Base-by-base conservation (phyloP, 2,113 vertebrate genomes). In the Archocentrus centrarchus region DNA sequence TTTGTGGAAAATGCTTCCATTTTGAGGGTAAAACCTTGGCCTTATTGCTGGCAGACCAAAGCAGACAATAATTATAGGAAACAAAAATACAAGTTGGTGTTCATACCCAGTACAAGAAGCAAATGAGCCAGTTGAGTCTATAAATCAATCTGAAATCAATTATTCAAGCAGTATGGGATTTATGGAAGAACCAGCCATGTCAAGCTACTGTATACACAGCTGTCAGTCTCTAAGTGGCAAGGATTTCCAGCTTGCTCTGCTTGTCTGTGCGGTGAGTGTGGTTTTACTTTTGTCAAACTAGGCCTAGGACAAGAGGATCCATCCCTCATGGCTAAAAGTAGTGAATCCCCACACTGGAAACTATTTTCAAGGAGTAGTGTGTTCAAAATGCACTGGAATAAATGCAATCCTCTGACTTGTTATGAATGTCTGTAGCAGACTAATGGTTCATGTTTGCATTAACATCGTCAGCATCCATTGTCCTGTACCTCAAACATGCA, bases 101-200 rank as follows among this genome's bases (percentile, higher is more conserved):
- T 61, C 57, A 53, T 50, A 32, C 2, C 8, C 14, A 10, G 32
- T 35, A 57, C 55, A 63, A 66, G 59, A 85, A 63, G 27, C 9
- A 32, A 82, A 27, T 53, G 35, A 84, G 78, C 80, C 80, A 92
- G 87, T 61, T 76, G 77, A 88, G 82, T 27, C 59, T 64, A 73
- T 9, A 63, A 89, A 89, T 92, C 86, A 92, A 91, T 88, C 85
- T 75, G 44, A n/a, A 84, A 93, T 91, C 81, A 88, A 93, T 92
- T 83, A 89, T 86, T 94, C n/a, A 82, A 82, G 55, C 73, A 59
- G 57, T 3, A 39, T 50, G 47, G 60, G 58, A 82, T 81, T 84
- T 59, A 22, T 73, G 75, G 75, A 27, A 75, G 81, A 79, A 10
- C n/a, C 55, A 57, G 41, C 57, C 27, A 37, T 11, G 30, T 35